These are phyloP conservation scores for Felis chaus DNA, from an alignment of 2,113 vertebrate species.

Conservation along the genomic window DNA sequence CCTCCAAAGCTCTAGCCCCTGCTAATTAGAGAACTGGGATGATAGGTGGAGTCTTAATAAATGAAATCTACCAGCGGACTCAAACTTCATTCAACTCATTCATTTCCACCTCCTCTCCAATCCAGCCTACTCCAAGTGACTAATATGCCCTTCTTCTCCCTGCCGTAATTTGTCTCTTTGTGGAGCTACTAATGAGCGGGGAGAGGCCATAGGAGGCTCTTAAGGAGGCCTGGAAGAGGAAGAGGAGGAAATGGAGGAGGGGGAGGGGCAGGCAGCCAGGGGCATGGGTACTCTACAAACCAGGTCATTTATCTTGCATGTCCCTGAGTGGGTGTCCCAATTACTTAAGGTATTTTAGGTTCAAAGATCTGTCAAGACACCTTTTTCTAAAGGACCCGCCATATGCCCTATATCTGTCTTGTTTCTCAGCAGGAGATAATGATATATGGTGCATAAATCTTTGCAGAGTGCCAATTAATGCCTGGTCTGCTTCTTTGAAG, in stretches of 20 bases:
- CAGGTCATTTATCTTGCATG: conserved; percentile 64
- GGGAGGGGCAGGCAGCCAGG: neutral
- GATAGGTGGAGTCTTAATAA: neutral
- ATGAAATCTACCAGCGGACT: neutral
- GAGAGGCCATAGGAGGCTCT: neutral
- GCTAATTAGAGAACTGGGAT: neutral
- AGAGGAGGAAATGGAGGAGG: neutral
- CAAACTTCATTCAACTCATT: neutral
- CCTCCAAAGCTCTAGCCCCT: neutral
- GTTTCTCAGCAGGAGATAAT: conserved; percentile 74
- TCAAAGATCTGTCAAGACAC: conserved; percentile 76
- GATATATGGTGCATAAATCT: conserved; percentile 77
- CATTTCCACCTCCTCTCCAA: neutral
- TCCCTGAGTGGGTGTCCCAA: conserved; percentile 74
- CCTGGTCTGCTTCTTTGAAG: conserved; percentile 63
- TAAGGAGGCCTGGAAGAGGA: conserved; percentile 7
- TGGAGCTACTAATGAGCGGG: conserved; percentile 59
- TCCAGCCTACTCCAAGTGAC: neutral
- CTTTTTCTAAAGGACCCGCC: conserved; percentile 66
- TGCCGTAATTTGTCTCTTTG: conserved; percentile 43
- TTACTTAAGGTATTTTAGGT: conserved; percentile 78
- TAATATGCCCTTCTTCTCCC: conserved; percentile 23
- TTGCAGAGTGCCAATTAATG: conserved; percentile 75
- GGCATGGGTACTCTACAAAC: conserved; percentile 42
- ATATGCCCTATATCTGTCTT: conserved; percentile 73